Evolutionary conservation across 92 coral and sea anemone genomes (phyloP).

Genomic region (Porites cylindrica): DNA sequence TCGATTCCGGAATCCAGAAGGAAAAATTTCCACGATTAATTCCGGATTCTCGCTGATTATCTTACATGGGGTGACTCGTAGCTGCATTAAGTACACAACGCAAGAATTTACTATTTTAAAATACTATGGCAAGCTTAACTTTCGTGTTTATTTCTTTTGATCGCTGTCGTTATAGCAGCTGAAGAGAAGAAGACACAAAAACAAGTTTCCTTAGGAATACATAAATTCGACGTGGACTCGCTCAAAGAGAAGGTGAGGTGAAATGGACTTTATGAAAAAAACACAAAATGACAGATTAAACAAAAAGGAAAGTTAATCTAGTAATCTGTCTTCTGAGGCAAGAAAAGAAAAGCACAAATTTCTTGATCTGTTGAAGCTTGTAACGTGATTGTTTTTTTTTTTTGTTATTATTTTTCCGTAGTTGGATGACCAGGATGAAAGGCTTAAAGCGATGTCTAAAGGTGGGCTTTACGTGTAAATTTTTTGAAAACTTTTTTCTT

Average conservation of each 20-base stretch:
- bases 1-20: too few relatives aligned
- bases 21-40: too few relatives aligned
- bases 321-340: background rate
- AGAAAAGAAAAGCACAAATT: background rate
- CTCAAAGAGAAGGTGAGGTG: constrained; percentile 52
- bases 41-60: too few relatives aligned
- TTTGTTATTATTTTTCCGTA: constrained; percentile 24
- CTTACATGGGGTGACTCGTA: too few relatives aligned
- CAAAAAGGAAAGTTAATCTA: too few relatives aligned
- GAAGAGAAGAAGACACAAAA: constrained; percentile 64
- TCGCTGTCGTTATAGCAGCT: background rate
- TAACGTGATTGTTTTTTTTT: too few relatives aligned
- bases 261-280: background rate
- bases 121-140: too few relatives aligned
- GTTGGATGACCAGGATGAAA: constrained; percentile 76
- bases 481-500: too few relatives aligned
- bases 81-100: too few relatives aligned
- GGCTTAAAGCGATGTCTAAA: constrained; percentile 66
- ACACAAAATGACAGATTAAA: too few relatives aligned
- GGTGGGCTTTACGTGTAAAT: constrained; percentile 30
- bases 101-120: too few relatives aligned
- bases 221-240: constrained; percentile 65
- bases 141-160: background rate
- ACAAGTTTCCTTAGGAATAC: constrained; percentile 71
- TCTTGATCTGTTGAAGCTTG: background rate